Conservation (phyloP, 2,888 invertebrate species). For the Callosobruchus maculatus region DNA sequence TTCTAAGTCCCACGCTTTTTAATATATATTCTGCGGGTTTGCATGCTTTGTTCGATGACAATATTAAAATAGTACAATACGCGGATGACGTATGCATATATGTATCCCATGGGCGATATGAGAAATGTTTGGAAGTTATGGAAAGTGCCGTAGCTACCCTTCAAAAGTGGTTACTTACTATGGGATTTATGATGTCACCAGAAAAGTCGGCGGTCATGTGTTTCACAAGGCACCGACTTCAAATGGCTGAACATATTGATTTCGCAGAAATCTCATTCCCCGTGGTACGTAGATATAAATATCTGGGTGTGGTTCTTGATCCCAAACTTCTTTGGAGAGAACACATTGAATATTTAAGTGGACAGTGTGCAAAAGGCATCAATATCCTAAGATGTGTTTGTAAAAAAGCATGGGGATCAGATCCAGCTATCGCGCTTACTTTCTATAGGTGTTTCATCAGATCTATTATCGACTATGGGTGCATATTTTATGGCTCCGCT, state of each 20-base stretch:
- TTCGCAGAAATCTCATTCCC: neutral
- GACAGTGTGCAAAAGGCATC: conserved; percentile 2
- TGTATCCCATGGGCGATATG: neutral
- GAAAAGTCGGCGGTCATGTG: too few species aligned
- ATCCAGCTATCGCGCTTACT: neutral
- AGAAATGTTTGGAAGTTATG: neutral
- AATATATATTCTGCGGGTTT: conserved; percentile 1
- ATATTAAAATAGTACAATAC: conserved; percentile 1
- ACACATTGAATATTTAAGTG: conserved; percentile 4
- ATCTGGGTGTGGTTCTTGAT: conserved; percentile 2
- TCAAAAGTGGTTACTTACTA: neutral
- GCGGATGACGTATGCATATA: conserved; percentile 2
- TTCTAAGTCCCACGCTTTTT: conserved; percentile 1
- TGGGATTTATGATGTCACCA: too few species aligned
- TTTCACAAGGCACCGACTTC: too few species aligned
- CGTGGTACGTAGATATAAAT: neutral
- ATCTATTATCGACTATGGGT: conserved; percentile 1
- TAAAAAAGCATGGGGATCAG: conserved; percentile 3
- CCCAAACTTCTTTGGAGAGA: conserved; percentile 4
- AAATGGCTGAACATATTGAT: neutral
- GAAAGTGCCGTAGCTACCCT: neutral
- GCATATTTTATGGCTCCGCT: conserved; percentile 2
- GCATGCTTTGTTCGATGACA: neutral
- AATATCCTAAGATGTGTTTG: conserved; percentile 2
- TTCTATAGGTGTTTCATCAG: conserved; percentile 3